Evolutionary conservation across 2,113 vertebrate species (phyloP), one percentile per base, ranked within the genome.

Genomic region (Odobenus rosmarus): DNA sequence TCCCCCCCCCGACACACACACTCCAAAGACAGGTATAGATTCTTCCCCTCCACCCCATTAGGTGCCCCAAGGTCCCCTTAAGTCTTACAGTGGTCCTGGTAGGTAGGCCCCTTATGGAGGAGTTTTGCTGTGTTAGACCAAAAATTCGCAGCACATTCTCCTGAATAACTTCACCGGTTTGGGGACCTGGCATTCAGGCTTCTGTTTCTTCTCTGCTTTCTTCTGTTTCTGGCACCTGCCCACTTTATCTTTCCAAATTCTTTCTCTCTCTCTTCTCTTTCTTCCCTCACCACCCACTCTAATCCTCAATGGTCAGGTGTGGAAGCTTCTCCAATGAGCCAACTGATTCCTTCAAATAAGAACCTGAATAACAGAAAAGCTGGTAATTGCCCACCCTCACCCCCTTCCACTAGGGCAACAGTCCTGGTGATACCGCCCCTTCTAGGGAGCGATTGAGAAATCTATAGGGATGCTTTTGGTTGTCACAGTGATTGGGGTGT

Each of bases 301-400:
- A 76, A 80, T 85, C 23, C 42, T 76, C 26, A 13, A 36, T 74
- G 36, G 24, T 26, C 19, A 76, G 42, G 61, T 95, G 77, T 81
- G 59, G 49, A 92, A 91, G 6, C 6, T 91, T 93, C 74, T 88
- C 61, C 61, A 15, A 80, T 95, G 72, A 93, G n/a, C 88, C 69
- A 39, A 57, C 33, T 87, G 53, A 18, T 10, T 88, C 64, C 80
- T 88, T 80, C 19, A 85, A 93, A 92, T 59, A 90, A 87, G 21
- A 97, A 6, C 28, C 5, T 2, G 82, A 69, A 64, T 80, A 59
- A 77, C 2, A 49, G 39, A 53, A 74, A 93, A 93, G 7, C 49
- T 87, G 61, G 21, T 69, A n/a, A 19, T 28, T 84, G 80, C 46
- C 55, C 13, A 69, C 33, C 55, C 12, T 28, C 16, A 80, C 1